Evolutionary conservation across 2,797 vertebrate species (phyloP).

Genomic region (Amblyraja radiata): DNA sequence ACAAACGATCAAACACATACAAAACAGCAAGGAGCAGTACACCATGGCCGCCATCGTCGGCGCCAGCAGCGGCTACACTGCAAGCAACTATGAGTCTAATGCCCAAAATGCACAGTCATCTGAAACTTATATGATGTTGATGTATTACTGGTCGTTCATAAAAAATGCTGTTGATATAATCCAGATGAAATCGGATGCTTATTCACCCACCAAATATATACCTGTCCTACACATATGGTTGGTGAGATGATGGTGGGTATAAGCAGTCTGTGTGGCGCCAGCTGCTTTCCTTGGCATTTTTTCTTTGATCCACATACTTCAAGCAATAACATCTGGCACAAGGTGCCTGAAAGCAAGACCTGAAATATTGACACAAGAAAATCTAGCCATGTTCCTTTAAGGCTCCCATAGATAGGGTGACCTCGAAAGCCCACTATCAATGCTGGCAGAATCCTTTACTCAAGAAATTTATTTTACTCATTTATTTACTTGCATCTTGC

Average conservation of each 20-base stretch:
- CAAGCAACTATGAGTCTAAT: background rate
- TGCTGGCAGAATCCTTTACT: background rate
- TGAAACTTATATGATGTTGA: background rate
- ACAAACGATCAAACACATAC: too few relatives aligned
- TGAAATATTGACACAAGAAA: slow-evolving; percentile 12
- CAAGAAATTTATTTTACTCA: background rate
- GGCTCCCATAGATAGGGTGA: background rate
- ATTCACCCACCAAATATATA: background rate
- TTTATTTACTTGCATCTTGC: background rate
- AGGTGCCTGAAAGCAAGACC: slow-evolving; percentile 18
- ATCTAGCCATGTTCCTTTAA: background rate
- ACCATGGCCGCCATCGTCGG: too few relatives aligned
- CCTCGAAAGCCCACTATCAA: background rate
- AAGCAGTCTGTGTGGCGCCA: slow-evolving; percentile 6
- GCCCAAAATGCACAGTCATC: background rate
- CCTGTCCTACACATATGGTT: slow-evolving; percentile 30
- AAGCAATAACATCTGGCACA: slow-evolving; percentile 1
- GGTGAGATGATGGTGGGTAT: slow-evolving; percentile 8
- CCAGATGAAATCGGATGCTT: background rate
- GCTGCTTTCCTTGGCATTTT: slow-evolving; percentile 7
- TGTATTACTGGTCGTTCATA: background rate
- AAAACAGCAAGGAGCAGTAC: too few relatives aligned
- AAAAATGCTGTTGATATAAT: background rate
- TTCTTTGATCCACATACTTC: slow-evolving; percentile 12
- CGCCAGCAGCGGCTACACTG: too few relatives aligned